Percentiles rank a stretch among this genome's conserved stretches.
Evolutionary conservation across 2,888 invertebrate species (phyloP).

Genomic region (Brenthis daphne): DNA sequence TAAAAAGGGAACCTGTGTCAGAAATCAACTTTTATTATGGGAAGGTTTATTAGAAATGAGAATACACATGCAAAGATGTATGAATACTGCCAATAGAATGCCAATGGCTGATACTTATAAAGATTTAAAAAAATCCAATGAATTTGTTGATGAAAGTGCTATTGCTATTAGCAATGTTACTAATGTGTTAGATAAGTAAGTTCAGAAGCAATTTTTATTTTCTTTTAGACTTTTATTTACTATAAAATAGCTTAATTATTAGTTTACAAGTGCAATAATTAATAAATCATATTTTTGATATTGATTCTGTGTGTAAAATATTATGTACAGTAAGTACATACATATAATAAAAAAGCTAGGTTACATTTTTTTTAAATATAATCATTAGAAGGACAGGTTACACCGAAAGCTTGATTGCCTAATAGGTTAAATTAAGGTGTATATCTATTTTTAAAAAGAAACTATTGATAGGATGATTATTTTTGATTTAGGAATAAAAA

Average conservation of each 20-base stretch:
- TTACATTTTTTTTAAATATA: no score
- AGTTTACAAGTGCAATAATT: no score
- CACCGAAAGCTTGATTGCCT: no score
- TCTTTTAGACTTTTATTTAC: neutral
- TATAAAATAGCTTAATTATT: neutral
- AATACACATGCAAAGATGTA: conserved; percentile 92
- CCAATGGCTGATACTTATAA: conserved; percentile 84
- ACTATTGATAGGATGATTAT: no score
- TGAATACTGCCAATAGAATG: conserved; percentile 89
- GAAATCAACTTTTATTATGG: conserved; percentile 89
- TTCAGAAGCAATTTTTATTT: conserved; percentile 10
- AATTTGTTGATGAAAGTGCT: conserved; percentile 77
- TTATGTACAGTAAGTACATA: no score
- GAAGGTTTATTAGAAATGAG: conserved; percentile 92
- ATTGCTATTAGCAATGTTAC: conserved; percentile 80
- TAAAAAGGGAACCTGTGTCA: conserved; percentile 85
- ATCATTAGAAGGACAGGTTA: no score
- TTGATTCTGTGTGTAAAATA: no score
- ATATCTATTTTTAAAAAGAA: no score
- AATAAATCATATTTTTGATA: no score
- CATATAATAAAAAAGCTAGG: no score
- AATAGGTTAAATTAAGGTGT: no score
- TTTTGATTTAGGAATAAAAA: no score
- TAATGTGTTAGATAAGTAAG: conserved; percentile 84
- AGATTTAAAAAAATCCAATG: conserved; percentile 68